Conservation (phyloP, 2,888 invertebrate genomes). For the Sarcophaga subvicina region DNA sequence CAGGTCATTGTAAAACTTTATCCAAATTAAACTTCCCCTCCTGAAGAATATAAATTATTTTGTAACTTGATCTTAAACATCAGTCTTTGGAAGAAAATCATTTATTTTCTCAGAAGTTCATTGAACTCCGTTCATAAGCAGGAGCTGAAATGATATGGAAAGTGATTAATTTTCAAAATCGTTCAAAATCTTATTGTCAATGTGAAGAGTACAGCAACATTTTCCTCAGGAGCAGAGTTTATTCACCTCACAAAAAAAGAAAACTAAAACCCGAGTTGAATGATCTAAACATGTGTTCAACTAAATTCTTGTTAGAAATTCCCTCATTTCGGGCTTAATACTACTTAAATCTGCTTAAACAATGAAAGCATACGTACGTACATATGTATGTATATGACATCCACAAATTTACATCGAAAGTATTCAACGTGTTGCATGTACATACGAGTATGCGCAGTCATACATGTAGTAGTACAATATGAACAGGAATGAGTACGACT, state of each 20-base stretch:
- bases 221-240: too few relatives aligned
- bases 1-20: neutral
- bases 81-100: slow-evolving; percentile 1
- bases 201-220: slow-evolving; percentile 11
- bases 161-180: slow-evolving; percentile 37
- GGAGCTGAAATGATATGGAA: slow-evolving; percentile 26
- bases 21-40: neutral
- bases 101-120: slow-evolving; percentile 44
- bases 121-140: slow-evolving; percentile 14
- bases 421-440: neutral
- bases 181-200: slow-evolving; percentile 45
- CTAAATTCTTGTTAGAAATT: too few relatives aligned
- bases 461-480: too few relatives aligned
- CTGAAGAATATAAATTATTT: neutral
- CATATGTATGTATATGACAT: neutral
- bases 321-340: too few relatives aligned
- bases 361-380: too few relatives aligned
- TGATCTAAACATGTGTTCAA: too few relatives aligned
- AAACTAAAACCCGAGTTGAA: too few relatives aligned
- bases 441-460: too few relatives aligned
- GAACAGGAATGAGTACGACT: too few relatives aligned
- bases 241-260: too few relatives aligned
- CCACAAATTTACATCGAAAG: too few relatives aligned
- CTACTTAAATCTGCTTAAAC: too few relatives aligned
- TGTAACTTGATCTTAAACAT: neutral